Evolutionary conservation across 2,888 invertebrate genomes (phyloP).

Genomic region (Heliconius charithonia): DNA sequence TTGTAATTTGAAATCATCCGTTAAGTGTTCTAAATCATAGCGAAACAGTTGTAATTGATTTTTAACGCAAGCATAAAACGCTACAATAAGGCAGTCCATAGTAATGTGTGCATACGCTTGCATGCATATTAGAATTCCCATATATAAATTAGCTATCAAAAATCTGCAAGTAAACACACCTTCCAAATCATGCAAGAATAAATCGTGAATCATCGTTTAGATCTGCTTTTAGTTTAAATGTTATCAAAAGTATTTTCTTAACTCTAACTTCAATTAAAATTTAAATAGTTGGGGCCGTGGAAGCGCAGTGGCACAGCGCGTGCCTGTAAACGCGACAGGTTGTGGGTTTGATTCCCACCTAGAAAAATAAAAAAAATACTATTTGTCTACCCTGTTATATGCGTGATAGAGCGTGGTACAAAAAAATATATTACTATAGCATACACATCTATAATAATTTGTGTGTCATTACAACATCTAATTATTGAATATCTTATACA

Average conservation of each 20-base stretch:
- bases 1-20: conserved; percentile 42
- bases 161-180: conserved; percentile 57
- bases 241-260: too few relatives aligned
- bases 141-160: conserved; percentile 59
- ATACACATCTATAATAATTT: not conserved
- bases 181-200: not conserved
- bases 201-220: too few relatives aligned
- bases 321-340: too few relatives aligned
- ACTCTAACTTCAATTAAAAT: too few relatives aligned
- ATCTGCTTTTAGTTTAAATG: too few relatives aligned
- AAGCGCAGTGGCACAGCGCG: too few relatives aligned
- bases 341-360: too few relatives aligned
- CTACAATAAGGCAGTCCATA: conserved; percentile 72
- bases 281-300: too few relatives aligned
- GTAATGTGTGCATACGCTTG: conserved; percentile 71
- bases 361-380: too few relatives aligned
- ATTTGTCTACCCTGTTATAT: not conserved
- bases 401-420: too few relatives aligned
- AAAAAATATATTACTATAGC: not conserved
- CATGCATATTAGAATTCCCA: conserved; percentile 59
- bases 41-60: conserved; percentile 67
- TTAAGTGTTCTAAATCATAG: conserved; percentile 65
- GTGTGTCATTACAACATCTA: not conserved
- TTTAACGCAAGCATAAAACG: conserved; percentile 67
- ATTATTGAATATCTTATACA: not conserved